Conservation (phyloP, 2,888 invertebrate genomes). For the Caenorhabditis doughertyi region DNA sequence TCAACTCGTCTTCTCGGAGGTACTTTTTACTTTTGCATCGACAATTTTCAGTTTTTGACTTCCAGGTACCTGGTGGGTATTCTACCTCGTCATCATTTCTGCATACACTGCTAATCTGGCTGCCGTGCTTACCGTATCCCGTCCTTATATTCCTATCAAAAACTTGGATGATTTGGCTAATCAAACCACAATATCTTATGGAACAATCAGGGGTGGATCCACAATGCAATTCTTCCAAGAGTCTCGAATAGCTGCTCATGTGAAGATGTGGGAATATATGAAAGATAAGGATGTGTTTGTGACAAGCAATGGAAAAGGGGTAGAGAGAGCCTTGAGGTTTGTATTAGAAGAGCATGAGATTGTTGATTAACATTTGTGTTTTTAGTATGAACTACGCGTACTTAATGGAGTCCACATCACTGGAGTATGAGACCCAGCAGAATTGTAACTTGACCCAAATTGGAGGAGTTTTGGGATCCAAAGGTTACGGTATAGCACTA, state of each 20-base stretch:
- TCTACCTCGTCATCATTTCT: conserved; percentile 97
- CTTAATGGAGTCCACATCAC: conserved; percentile 97
- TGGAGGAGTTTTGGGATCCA: conserved; percentile 91
- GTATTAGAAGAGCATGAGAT: too few relatives aligned
- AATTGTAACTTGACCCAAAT: conserved; percentile 98
- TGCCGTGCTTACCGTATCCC: conserved; percentile 96
- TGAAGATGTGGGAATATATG: conserved; percentile 85
- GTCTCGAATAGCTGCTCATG: conserved; percentile 84
- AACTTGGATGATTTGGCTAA: conserved; percentile 95
- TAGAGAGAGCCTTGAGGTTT: conserved; percentile 75
- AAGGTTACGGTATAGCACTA: conserved; percentile 97
- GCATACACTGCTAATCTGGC: conserved; percentile 98
- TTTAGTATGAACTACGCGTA: conserved; percentile 95
- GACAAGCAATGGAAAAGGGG: conserved; percentile 78
- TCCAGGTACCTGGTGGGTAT: conserved; percentile 93
- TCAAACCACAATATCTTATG: conserved; percentile 94
- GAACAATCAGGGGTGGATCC: conserved; percentile 93
- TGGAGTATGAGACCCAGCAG: conserved; percentile 92
- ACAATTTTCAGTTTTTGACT: too few relatives aligned
- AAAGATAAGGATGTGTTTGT: conserved; percentile 79
- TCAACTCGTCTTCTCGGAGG: conserved; percentile 90
- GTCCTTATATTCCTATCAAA: conserved; percentile 85
- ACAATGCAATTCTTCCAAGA: conserved; percentile 95
- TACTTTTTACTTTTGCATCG: too few relatives aligned
- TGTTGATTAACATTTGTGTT: too few relatives aligned